These are phyloP conservation scores for Echinarachnius parma DNA, from an alignment of 53 echinoderm and acorn worm genomes.

Conservation along the genomic window DNA sequence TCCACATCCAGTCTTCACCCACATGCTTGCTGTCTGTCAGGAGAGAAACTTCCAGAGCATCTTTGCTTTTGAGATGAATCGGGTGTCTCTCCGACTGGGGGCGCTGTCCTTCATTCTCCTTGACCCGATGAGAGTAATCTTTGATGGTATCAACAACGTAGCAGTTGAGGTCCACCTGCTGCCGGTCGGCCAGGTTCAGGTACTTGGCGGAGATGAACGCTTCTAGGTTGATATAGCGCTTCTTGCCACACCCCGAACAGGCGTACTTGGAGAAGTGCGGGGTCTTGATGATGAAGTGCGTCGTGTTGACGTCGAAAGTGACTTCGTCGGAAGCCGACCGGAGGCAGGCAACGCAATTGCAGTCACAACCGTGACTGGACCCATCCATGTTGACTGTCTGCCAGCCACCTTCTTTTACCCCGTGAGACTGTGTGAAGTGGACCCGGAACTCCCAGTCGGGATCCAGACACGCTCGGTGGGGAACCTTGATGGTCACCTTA, in stretches of 20 bases:
- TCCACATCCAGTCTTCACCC: constrained; percentile 7
- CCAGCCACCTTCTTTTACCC: constrained; percentile 3
- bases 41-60: constrained; percentile 6
- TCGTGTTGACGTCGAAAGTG: constrained; percentile 50
- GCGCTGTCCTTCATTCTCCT: constrained; percentile 17
- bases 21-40: not conserved
- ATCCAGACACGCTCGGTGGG: constrained; percentile 52
- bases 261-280: constrained; percentile 66
- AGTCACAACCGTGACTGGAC: not conserved
- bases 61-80: constrained; percentile 23
- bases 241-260: constrained; percentile 67
- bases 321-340: constrained; percentile 17
- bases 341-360: not conserved
- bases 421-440: constrained; percentile 46
- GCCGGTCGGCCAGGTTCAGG: constrained; percentile 19
- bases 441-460: constrained; percentile 63
- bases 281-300: constrained; percentile 57
- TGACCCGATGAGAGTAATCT: constrained; percentile 40
- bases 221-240: constrained; percentile 55
- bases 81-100: constrained; percentile 18
- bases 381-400: constrained; percentile 10
- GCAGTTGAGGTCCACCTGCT: constrained; percentile 52
- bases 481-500: constrained; percentile 47
- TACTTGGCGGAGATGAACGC: constrained; percentile 55
- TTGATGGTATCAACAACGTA: constrained; percentile 70